Evolutionary conservation across 1,140 invertebrate species (phyloP).

Genomic region (Atopsyche davidsoni): DNA sequence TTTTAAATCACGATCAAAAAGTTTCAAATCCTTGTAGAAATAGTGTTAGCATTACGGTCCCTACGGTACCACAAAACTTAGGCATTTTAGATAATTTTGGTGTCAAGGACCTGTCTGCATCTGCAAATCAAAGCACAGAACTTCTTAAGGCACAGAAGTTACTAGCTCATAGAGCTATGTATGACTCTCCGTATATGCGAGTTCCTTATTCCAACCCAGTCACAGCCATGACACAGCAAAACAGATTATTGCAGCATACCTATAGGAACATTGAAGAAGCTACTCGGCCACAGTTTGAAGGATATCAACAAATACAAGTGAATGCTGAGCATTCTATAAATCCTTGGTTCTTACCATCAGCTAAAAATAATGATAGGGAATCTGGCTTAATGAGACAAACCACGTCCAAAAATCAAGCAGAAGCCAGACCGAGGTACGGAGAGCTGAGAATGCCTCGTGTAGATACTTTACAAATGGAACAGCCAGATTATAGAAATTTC

Average conservation of each 20-base stretch:
- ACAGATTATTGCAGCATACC: conserved; percentile 11
- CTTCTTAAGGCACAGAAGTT: not conserved
- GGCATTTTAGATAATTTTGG: conserved; percentile 4
- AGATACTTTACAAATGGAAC: conserved; percentile 8
- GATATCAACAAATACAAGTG: conserved; percentile 11
- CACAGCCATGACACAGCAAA: conserved; percentile 12
- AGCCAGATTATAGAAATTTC: conserved; percentile 11
- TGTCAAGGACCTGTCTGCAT: conserved; percentile 14
- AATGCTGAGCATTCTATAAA: conserved; percentile 10
- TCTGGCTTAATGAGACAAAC: conserved; percentile 1
- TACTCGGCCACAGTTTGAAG: conserved; percentile 2
- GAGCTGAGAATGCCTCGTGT: conserved; percentile 16
- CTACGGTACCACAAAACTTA: not conserved
- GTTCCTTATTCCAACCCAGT: not conserved
- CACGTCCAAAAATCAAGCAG: conserved; percentile 4
- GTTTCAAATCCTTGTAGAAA: too few species aligned
- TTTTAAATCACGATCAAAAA: too few species aligned
- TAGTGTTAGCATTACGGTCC: too few species aligned
- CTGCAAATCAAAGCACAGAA: not conserved
- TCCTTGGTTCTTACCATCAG: conserved; percentile 22
- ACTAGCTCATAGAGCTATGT: not conserved
- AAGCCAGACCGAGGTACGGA: conserved; percentile 13
- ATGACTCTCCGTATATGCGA: conserved; percentile 14
- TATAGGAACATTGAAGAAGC: conserved; percentile 15
- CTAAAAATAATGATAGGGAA: conserved; percentile 9